A percentile compares a stretch with the other conserved stretches of the same genome.
Evolutionary conservation across 2,797 vertebrate species (phyloP).

Genomic region (Helicolenus hilgendorfi): DNA sequence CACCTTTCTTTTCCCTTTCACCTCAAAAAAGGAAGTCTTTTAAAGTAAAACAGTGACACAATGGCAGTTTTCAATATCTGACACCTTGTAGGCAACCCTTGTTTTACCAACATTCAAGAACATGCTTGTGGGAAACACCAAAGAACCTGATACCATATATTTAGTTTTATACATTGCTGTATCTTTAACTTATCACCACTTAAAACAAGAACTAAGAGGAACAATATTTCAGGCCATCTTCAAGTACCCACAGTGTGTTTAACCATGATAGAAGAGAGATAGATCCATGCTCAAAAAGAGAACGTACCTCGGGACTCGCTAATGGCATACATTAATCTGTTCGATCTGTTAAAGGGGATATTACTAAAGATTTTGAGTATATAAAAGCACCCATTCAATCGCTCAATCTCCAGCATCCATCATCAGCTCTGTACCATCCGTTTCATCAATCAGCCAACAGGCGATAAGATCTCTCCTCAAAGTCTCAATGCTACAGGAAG

Average conservation of each 20-base stretch:
- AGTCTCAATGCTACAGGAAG: neutral
- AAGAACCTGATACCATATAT: neutral
- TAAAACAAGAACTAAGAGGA: neutral
- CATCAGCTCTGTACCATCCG: neutral
- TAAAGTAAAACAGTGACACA: neutral
- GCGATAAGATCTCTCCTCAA: neutral
- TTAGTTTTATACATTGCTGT: neutral
- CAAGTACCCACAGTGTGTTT: neutral
- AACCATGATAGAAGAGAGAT: neutral
- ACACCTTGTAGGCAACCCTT: neutral
- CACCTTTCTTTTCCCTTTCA: neutral
- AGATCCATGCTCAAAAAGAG: neutral
- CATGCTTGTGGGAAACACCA: neutral
- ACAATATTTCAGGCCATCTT: neutral
- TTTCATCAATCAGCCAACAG: constrained; percentile 10
- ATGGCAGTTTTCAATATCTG: neutral
- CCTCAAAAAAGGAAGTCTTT: neutral
- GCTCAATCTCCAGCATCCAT: neutral
- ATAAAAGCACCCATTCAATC: constrained; percentile 11
- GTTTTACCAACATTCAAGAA: neutral
- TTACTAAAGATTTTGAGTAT: neutral
- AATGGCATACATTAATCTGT: constrained; percentile 14
- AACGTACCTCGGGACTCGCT: neutral
- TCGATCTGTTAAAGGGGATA: neutral
- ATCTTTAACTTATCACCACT: neutral